A percentile compares a stretch with the other conserved stretches of the same genome.
These are phyloP conservation scores for Pheosia gnoma DNA, from an alignment of 2,888 invertebrate species.

Conservation along the genomic window DNA sequence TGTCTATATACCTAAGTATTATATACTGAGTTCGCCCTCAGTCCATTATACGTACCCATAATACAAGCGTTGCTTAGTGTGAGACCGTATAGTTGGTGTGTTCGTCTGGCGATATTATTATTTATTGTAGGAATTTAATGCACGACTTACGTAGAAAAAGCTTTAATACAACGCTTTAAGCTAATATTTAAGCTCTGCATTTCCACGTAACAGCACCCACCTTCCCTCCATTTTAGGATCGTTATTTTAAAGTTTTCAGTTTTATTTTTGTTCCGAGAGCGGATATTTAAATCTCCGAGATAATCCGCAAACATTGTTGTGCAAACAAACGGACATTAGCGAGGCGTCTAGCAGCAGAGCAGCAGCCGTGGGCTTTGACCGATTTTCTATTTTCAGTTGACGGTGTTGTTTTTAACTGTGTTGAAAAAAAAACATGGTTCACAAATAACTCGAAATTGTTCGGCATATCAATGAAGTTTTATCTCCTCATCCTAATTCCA, in stretches of 20 bases:
- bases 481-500: too few species aligned
- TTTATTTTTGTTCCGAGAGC: neutral
- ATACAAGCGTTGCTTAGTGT: too few species aligned
- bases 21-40: too few species aligned
- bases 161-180: neutral
- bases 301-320: conserved; percentile 22
- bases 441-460: too few species aligned
- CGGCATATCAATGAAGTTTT: too few species aligned
- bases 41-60: too few species aligned
- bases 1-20: too few species aligned
- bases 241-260: conserved; percentile 1
- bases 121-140: too few species aligned
- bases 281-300: conserved; percentile 26
- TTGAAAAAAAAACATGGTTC: too few species aligned
- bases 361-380: conserved; percentile 45
- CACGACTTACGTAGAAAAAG: neutral
- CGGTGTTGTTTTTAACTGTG: conserved; percentile 9
- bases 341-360: conserved; percentile 11
- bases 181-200: neutral
- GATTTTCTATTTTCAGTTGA: conserved; percentile 52
- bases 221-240: neutral
- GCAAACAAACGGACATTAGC: conserved; percentile 25
- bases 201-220: neutral
- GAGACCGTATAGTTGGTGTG: too few species aligned
- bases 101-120: too few species aligned